Conservation (phyloP, 2,888 invertebrate genomes). For the Micoletzkya japonica region DNA sequence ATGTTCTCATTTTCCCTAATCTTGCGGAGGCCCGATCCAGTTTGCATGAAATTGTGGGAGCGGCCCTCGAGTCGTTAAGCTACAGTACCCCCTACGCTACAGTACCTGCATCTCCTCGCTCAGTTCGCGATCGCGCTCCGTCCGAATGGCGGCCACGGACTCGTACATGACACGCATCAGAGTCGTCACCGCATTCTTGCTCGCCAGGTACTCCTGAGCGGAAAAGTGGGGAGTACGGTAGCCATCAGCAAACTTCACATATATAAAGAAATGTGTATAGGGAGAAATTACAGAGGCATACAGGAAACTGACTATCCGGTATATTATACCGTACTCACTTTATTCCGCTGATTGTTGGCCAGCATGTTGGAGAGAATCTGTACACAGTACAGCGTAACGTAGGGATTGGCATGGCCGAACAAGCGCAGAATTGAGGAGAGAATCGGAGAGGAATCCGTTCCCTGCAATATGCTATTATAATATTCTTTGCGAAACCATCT, state of each 20-base stretch:
- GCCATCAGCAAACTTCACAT: neutral
- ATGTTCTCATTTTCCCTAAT: too few species aligned
- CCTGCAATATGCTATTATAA: too few species aligned
- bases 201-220: slow-evolving; percentile 43
- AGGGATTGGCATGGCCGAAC: slow-evolving; percentile 36
- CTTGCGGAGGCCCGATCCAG: too few species aligned
- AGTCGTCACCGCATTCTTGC: slow-evolving; percentile 36
- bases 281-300: neutral
- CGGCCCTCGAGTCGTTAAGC: neutral
- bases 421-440: slow-evolving; percentile 35
- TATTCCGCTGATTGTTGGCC: slow-evolving; percentile 51
- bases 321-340: too few species aligned
- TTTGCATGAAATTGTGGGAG: too few species aligned
- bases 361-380: slow-evolving; percentile 54
- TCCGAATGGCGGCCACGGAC: slow-evolving; percentile 29
- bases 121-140: slow-evolving; percentile 31
- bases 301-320: neutral
- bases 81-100: too few species aligned
- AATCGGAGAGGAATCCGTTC: slow-evolving; percentile 25
- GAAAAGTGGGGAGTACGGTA: neutral
- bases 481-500: slow-evolving; percentile 1
- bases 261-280: neutral
- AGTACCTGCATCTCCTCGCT: slow-evolving; percentile 36
- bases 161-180: slow-evolving; percentile 42
- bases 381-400: slow-evolving; percentile 37